These are phyloP conservation scores for Brachycybe producta DNA, from an alignment of 2,888 invertebrate genomes.

Conservation along the genomic window DNA sequence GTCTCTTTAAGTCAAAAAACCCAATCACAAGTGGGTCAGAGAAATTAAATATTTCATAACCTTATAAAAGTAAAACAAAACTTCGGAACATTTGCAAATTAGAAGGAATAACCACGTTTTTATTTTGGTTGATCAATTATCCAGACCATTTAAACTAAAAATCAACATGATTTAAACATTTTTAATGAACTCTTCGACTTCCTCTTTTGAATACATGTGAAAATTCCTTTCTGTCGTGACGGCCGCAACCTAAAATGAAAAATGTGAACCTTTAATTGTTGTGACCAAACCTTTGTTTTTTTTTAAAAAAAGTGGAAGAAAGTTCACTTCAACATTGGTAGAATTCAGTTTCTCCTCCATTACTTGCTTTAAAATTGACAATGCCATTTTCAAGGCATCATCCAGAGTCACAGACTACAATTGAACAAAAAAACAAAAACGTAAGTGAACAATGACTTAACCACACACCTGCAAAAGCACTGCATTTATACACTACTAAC, in stretches of 20 bases:
- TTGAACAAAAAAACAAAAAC: constrained; percentile 16
- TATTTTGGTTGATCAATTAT: no score
- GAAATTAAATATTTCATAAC: no score
- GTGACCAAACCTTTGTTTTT: not conserved
- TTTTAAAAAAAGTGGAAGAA: not conserved
- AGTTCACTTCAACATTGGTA: constrained; percentile 75
- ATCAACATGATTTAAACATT: no score
- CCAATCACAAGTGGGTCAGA: no score
- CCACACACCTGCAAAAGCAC: not conserved
- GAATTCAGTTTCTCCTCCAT: constrained; percentile 99
- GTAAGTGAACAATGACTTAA: constrained; percentile 6
- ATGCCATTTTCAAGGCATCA: constrained; percentile 79
- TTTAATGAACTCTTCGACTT: constrained; percentile 73
- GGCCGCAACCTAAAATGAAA: constrained; percentile 50
- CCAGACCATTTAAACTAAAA: no score
- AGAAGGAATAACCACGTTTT: no score
- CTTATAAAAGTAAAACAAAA: no score
- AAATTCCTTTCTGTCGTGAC: constrained; percentile 73
- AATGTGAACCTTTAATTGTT: constrained; percentile 3
- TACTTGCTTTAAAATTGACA: constrained; percentile 94
- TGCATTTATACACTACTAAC: not conserved
- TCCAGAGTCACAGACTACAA: constrained; percentile 76
- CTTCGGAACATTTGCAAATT: no score
- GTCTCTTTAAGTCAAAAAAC: no score
- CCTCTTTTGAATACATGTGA: constrained; percentile 79